Base-by-base conservation (phyloP, 2,888 invertebrate species). In the Euproctis similis region DNA sequence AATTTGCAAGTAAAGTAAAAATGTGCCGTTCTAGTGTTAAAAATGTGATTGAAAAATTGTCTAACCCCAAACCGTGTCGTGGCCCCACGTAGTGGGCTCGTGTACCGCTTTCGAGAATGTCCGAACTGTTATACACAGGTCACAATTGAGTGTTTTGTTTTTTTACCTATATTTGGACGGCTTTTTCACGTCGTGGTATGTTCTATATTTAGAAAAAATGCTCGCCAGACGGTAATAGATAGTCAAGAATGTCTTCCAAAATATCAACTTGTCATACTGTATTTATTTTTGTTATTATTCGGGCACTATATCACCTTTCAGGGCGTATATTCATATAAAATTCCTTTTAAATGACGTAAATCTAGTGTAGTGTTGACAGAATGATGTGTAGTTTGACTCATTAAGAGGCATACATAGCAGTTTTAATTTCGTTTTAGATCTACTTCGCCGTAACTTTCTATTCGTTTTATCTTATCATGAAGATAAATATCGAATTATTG, bases 61-160 rank as follows among this genome's bases (percentile, higher is more conserved):
- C 78, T 82, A 82, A 82, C 82, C 82, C 80, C 70, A 78, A 75
- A 72, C 59, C 74, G 75, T 76, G 78, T 80, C 84, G 82, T 77
- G 84, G 82, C 80, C 82, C 77, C 84, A 82, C 82, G 82, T 77
- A 74, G 72, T 70, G 72, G 66, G 59, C 65, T 71, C 62, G 69
- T 73, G 68, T 64, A 62, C 64, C 57, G 72, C 69, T 74, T 80
- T 80, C 73, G 73, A 77, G 72, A 77, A 81, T 68, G 72, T 74
- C 81, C 69, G 67, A 70, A 73, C 61, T 67, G 65, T 65, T 55
- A 61, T 64, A 68, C 60, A 56, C 59, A 63, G 67, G 57, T 63
- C 55, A 63, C 65, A 70, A 62, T 58, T 59, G 55, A 63, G 69
- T 78, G 77, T 75, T 74, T 78, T 80, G 76, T 82, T 78, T 76